Evolutionary conservation across 2,113 vertebrate species (phyloP).

Genomic region (Chloebia gouldiae): DNA sequence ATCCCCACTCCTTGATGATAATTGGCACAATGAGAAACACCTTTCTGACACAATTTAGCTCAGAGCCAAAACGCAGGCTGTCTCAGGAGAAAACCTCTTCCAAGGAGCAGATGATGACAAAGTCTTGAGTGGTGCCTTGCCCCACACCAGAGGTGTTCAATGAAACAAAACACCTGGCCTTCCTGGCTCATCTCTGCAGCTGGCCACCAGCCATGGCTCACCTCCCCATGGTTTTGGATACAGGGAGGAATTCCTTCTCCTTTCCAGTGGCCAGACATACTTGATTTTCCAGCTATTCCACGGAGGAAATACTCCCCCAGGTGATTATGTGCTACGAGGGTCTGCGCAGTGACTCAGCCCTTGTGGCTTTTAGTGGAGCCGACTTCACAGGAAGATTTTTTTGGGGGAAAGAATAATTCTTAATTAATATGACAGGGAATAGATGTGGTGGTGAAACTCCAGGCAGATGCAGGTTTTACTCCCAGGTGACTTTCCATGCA

Average conservation of each 20-base stretch:
- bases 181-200: background rate
- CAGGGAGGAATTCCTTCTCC: background rate
- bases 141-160: background rate
- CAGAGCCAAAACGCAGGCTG: background rate
- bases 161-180: background rate
- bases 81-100: background rate
- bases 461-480: background rate
- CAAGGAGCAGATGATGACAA: background rate
- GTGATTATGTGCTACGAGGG: background rate
- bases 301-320: background rate
- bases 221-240: background rate
- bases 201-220: background rate
- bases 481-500: background rate
- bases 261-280: background rate
- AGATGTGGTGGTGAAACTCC: background rate
- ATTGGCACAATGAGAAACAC: conserved; percentile 51
- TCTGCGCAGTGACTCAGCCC: background rate
- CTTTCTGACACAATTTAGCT: background rate
- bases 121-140: background rate
- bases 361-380: background rate
- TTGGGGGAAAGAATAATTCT: background rate
- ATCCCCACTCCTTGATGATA: background rate
- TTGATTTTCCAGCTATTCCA: conserved; percentile 3
- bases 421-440: background rate
- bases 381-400: background rate